Evolutionary conservation across 2,113 vertebrate species (phyloP).

Genomic region (Mungos mungo): DNA sequence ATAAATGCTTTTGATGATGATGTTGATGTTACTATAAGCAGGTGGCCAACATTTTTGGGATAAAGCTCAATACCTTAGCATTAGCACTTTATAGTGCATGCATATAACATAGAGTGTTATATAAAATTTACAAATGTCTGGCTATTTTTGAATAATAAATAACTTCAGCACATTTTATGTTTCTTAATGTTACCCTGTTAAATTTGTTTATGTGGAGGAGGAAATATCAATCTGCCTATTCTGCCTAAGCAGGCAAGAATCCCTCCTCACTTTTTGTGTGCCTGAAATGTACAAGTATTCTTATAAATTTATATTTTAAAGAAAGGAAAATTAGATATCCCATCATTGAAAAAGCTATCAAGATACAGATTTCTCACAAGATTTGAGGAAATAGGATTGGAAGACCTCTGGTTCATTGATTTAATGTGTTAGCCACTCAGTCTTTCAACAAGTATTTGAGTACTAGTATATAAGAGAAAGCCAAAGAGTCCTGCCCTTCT

Average conservation of each 20-base stretch:
- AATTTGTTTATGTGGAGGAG: constrained; percentile 67
- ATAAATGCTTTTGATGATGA: constrained; percentile 74
- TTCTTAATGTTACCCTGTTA: constrained; percentile 65
- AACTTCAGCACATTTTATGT: constrained; percentile 71
- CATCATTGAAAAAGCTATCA: constrained; percentile 4
- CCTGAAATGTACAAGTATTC: constrained; percentile 47
- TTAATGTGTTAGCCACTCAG: background rate
- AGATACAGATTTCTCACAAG: constrained; percentile 11
- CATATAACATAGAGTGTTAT: constrained; percentile 47
- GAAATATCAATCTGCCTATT: constrained; percentile 66
- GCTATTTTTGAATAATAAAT: constrained; percentile 71
- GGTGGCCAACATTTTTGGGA: constrained; percentile 59
- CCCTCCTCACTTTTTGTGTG: background rate
- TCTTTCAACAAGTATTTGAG: background rate
- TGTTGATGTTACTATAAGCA: constrained; percentile 72
- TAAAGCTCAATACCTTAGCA: constrained; percentile 52
- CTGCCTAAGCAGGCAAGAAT: constrained; percentile 54
- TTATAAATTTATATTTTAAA: constrained; percentile 7
- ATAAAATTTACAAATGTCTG: constrained; percentile 71
- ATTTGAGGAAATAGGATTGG: background rate
- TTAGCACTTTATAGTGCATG: constrained; percentile 41
- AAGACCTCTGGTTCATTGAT: background rate
- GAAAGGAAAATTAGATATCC: background rate
- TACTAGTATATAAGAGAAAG: background rate
- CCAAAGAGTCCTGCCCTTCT: background rate